These are phyloP conservation scores for Ceryle rudis DNA, from an alignment of 2,797 vertebrate genomes.

Conservation along the genomic window DNA sequence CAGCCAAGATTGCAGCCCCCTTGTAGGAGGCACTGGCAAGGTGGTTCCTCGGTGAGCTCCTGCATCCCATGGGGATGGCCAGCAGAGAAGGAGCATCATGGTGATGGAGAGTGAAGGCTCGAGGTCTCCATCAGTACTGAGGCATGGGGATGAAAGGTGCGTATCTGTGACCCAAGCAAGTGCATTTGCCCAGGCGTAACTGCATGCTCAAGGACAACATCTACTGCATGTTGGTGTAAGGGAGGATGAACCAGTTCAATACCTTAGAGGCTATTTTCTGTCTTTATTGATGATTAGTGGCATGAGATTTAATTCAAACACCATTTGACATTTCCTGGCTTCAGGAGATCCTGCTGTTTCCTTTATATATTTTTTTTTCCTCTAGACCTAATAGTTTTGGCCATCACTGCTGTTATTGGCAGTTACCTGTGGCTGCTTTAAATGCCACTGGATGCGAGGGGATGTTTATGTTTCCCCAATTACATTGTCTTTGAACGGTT, in stretches of 20 bases:
- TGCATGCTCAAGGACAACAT: not conserved
- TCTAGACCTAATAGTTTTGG: not conserved
- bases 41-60: not conserved
- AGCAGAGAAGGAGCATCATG: fast-evolving
- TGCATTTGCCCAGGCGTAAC: fast-evolving
- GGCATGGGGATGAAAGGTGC: fast-evolving
- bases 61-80: fast-evolving
- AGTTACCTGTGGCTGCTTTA: conserved; percentile 63
- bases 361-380: not conserved
- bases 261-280: not conserved
- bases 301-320: not conserved
- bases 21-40: not conserved
- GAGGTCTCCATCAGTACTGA: not conserved
- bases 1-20: not conserved
- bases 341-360: conserved; percentile 17
- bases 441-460: not conserved
- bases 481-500: conserved; percentile 63
- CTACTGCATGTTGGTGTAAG: not conserved
- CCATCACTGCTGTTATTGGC: not conserved
- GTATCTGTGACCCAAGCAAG: not conserved
- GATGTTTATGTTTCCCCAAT: conserved; percentile 46
- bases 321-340: not conserved
- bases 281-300: not conserved
- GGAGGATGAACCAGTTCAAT: not conserved
- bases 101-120: fast-evolving